These are phyloP conservation scores for Muscidifurax raptorellus DNA, from an alignment of 1,140 invertebrate species.

Conservation along the genomic window DNA sequence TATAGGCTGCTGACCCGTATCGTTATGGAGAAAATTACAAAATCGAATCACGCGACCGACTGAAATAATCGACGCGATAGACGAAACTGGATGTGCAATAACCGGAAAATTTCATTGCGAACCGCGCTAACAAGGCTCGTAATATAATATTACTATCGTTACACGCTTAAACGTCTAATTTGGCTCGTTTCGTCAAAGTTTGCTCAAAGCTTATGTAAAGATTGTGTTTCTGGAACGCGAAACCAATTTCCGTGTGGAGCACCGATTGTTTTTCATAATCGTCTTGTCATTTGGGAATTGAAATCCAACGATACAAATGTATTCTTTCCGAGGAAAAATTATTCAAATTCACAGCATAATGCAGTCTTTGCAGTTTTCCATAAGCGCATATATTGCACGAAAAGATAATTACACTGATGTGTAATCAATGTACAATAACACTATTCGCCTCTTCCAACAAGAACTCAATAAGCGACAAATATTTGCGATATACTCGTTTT, in stretches of 20 bases:
- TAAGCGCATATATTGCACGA: not conserved
- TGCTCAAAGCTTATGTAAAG: not conserved
- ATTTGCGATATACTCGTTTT: not conserved
- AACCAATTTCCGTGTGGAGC: too few relatives aligned
- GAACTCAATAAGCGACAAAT: not conserved
- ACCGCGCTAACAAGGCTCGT: not conserved
- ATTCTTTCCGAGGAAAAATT: too few relatives aligned
- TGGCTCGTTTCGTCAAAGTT: not conserved
- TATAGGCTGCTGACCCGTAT: not conserved
- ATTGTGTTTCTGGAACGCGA: not conserved
- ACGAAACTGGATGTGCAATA: constrained; percentile 29
- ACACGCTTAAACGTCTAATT: not conserved
- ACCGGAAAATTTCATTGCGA: constrained; percentile 26
- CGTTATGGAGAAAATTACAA: not conserved
- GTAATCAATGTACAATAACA: too few relatives aligned
- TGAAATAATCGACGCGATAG: constrained; percentile 32
- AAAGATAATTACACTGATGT: not conserved
- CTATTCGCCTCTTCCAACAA: not conserved
- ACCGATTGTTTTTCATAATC: not conserved
- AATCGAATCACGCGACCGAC: constrained; percentile 25
- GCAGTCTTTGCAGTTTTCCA: too few relatives aligned
- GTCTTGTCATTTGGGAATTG: not conserved
- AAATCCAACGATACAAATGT: not conserved
- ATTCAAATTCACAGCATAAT: too few relatives aligned
- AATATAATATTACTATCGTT: not conserved